These are phyloP conservation scores for Eriosoma lanigerum DNA, from an alignment of 1,140 invertebrate species.

Conservation along the genomic window DNA sequence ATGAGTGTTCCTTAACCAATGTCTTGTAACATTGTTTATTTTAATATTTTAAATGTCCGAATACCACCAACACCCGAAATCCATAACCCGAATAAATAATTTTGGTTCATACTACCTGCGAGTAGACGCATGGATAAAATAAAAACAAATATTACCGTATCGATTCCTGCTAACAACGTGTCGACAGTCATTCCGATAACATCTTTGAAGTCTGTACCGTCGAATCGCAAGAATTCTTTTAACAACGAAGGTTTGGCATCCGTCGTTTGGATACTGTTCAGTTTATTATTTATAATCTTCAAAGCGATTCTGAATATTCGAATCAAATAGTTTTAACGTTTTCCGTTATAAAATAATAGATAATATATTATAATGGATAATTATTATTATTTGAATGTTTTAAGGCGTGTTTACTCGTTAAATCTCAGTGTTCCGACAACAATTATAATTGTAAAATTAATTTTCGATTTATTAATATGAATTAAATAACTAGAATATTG, in stretches of 20 bases:
- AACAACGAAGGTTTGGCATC: slow-evolving; percentile 62
- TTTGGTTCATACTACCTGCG: too few species aligned
- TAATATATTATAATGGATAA: too few species aligned
- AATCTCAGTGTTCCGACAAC: background rate
- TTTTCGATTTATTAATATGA: background rate
- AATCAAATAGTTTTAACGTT: too few species aligned
- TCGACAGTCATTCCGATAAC: slow-evolving; percentile 80
- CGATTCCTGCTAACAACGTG: slow-evolving; percentile 80
- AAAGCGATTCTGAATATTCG: slow-evolving; percentile 65
- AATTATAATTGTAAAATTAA: background rate
- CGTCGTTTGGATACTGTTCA: slow-evolving; percentile 57
- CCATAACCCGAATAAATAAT: too few species aligned
- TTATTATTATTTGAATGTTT: too few species aligned
- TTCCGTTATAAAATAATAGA: background rate
- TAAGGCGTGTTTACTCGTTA: background rate
- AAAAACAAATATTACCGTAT: slow-evolving; percentile 66
- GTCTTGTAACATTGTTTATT: too few species aligned
- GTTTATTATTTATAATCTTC: slow-evolving; percentile 67
- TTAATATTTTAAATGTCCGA: too few species aligned
- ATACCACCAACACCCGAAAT: too few species aligned
- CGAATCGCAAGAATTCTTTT: slow-evolving; percentile 67
- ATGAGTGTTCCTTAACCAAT: too few species aligned
- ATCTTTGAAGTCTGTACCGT: slow-evolving; percentile 73
- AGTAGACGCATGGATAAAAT: too few species aligned
- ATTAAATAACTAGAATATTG: too few species aligned